Evolutionary conservation across 2,888 invertebrate genomes (phyloP).

Genomic region (Caenorhabditis sp.): DNA sequence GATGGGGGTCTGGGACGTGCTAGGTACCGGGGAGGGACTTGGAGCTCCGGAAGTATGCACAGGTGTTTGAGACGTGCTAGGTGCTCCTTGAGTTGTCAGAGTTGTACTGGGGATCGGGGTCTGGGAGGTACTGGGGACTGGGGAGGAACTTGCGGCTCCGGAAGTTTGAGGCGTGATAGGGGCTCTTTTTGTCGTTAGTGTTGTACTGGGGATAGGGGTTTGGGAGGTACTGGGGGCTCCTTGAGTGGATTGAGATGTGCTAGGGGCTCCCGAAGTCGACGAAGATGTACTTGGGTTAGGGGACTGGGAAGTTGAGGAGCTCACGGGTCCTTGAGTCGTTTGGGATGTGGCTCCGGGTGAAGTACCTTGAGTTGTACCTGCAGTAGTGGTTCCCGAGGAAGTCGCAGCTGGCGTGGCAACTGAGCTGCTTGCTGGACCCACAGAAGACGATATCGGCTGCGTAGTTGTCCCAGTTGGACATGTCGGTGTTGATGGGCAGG

Average conservation of each 20-base stretch:
- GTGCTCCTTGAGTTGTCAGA: not conserved
- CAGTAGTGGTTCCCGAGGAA: not conserved
- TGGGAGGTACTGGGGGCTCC: not conserved
- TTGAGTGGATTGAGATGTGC: not conserved
- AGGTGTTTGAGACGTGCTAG: not conserved
- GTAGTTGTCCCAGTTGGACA: not conserved
- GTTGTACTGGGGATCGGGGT: not conserved
- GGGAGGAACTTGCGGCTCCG: not conserved
- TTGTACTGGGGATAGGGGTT: not conserved
- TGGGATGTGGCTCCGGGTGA: not conserved
- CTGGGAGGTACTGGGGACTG: not conserved
- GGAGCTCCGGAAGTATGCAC: not conserved
- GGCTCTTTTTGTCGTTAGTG: not conserved
- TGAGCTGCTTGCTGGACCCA: not conserved
- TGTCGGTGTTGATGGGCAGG: not conserved
- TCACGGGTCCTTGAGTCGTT: not conserved
- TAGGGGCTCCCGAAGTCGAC: not conserved
- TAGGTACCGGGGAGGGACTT: not conserved
- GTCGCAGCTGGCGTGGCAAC: not conserved
- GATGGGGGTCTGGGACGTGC: not conserved
- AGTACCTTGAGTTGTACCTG: slow-evolving; percentile 4
- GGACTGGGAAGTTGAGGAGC: not conserved
- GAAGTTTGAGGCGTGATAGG: not conserved
- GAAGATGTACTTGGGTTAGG: not conserved
- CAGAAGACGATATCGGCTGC: not conserved